These are phyloP conservation scores for Orussus abietinus DNA, from an alignment of 1,140 invertebrate species.

Conservation along the genomic window DNA sequence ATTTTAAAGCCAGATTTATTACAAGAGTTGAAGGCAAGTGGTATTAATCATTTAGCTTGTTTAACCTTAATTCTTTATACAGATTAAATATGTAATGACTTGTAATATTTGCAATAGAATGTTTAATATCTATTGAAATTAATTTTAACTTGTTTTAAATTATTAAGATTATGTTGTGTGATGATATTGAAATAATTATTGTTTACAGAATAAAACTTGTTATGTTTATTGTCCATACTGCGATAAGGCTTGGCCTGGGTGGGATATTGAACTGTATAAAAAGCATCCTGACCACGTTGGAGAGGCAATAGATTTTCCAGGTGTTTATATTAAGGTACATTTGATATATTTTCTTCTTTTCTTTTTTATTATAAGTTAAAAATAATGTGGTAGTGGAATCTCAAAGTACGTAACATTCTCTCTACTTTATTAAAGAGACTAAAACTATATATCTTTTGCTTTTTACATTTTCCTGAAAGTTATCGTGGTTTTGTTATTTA, in stretches of 20 bases:
- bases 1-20: constrained; percentile 53
- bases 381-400: too few relatives aligned
- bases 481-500: constrained; percentile 7
- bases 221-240: constrained; percentile 77
- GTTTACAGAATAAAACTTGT: constrained; percentile 52
- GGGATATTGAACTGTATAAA: constrained; percentile 59
- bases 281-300: constrained; percentile 66
- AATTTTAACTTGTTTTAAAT: constrained; percentile 29
- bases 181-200: not conserved
- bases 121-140: constrained; percentile 3
- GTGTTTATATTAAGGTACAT: constrained; percentile 63
- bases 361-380: constrained; percentile 12
- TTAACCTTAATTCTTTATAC: constrained; percentile 4
- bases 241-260: constrained; percentile 69
- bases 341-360: constrained; percentile 12
- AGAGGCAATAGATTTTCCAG: constrained; percentile 61
- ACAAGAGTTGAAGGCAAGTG: constrained; percentile 36
- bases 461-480: too few relatives aligned
- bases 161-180: constrained; percentile 11
- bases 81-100: constrained; percentile 3
- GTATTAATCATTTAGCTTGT: constrained; percentile 13
- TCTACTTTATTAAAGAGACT: not conserved
- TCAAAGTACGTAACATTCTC: too few relatives aligned
- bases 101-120: not conserved
- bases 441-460: too few relatives aligned